A percentile compares a stretch with the other conserved stretches of the same genome.
Conservation (phyloP, 2,888 invertebrate species). For the Pharmacophagus antenor region DNA sequence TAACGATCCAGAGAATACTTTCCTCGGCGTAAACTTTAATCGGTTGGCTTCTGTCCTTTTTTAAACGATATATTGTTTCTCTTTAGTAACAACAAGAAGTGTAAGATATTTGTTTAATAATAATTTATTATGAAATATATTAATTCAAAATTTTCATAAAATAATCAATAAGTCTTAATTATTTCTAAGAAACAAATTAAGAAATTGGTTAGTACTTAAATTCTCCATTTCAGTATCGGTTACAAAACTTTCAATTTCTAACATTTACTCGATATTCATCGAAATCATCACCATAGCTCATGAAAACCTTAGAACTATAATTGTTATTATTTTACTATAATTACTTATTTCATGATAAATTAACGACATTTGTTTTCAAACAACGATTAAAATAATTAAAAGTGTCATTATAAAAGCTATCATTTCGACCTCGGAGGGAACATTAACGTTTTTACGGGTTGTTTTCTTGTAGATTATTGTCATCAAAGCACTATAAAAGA, state of each 20-base stretch:
- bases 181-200: no score
- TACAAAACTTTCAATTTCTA: no score
- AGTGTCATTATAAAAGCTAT: constrained; percentile 77
- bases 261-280: no score
- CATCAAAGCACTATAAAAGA: constrained; percentile 50
- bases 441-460: constrained; percentile 71
- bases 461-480: constrained; percentile 48
- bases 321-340: constrained; percentile 43
- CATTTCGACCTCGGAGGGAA: constrained; percentile 73
- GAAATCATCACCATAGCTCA: neutral
- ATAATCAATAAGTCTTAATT: no score
- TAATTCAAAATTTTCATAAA: no score
- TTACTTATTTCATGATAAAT: constrained; percentile 73
- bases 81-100: neutral
- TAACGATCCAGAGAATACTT: constrained; percentile 57
- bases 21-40: constrained; percentile 33
- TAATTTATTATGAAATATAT: no score
- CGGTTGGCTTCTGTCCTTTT: constrained; percentile 31
- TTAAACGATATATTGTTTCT: constrained; percentile 4
- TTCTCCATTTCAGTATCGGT: no score
- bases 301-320: constrained; percentile 1
- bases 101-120: no score
- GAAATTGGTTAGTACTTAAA: no score
- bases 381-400: constrained; percentile 78
- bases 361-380: constrained; percentile 74